Conservation (phyloP, 2,113 vertebrate species). For the Actinemys pallida region DNA sequence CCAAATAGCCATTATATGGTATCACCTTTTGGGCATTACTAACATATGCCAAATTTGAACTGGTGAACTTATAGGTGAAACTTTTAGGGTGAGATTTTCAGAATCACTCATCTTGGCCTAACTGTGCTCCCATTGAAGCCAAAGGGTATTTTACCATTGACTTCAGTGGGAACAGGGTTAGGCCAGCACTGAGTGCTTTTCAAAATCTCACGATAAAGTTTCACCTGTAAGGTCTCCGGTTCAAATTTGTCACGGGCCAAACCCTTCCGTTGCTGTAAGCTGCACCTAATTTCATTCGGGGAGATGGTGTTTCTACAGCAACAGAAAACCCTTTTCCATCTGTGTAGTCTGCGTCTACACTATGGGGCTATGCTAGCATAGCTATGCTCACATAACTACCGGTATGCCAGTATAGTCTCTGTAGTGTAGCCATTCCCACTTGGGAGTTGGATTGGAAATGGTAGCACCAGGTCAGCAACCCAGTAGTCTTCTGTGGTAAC, state of each 20-base stretch:
- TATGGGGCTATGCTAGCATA: too few species aligned
- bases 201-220: not conserved
- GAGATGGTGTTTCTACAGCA: too few species aligned
- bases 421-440: not conserved
- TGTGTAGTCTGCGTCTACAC: too few species aligned
- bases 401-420: too few species aligned
- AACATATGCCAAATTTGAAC: not conserved
- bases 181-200: not conserved
- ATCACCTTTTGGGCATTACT: not conserved
- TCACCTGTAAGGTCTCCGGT: not conserved
- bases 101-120: not conserved
- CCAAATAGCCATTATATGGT: fast-evolving
- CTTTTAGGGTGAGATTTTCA: not conserved
- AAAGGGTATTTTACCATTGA: not conserved
- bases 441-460: not conserved
- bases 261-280: too few species aligned
- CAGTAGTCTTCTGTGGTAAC: not conserved
- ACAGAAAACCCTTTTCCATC: too few species aligned
- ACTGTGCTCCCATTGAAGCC: not conserved
- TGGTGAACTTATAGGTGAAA: not conserved
- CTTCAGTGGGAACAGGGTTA: not conserved
- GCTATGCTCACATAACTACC: too few species aligned
- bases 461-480: not conserved
- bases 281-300: too few species aligned
- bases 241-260: too few species aligned